Base-by-base conservation (phyloP, 2,888 invertebrate species). In the Acanthosepion pharaonis region DNA sequence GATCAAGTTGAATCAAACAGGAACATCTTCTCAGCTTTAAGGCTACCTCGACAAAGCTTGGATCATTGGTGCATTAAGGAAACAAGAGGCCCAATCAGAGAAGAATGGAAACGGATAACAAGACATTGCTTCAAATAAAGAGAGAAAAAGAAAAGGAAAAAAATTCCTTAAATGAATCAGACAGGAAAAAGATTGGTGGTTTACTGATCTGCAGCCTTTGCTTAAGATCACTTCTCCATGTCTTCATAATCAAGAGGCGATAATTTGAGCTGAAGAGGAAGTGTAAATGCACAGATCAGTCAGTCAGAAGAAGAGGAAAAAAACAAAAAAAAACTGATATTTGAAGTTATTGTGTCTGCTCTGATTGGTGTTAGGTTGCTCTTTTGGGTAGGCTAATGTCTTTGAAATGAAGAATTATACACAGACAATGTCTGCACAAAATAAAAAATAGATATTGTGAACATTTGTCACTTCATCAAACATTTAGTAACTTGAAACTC, bases 1-100 rank as follows among this genome's bases (percentile, higher is more conserved):
- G 78, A 78, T 78, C 78, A 78, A 78, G n/a, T 78, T 78, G 78
- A 78, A 78, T 78, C 78, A 78, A 78, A 78, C 78, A 78, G 78
- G 78, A 78, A 78, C n/a, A 78, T 78, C 78, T 78, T 78, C 78
- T 78, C 78, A 78, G 78, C 78, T 78, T 78, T 78, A 78, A 78
- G 78, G 78, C 78, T 78, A 78, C 78, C 18, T 33, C n/a, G 15
- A 33, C 78, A 33, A 15, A 78, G 78, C 78, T 78, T 78, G 33
- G 78, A 78, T 78, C 78, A 78, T 78, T 78, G 78, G n/a, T 78
- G n/a, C n/a, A 78, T 78, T 78, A 78, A 78, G n/a, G 78, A 78
- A 78, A n/a, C 78, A 78, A 78, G 78, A 78, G 78, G 33, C 78
- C 78, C n/a, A 78, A 78, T 78, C 78, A 78, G 78, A n/a, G 78